These are phyloP conservation scores for Melanostoma scalare DNA, from an alignment of 2,888 invertebrate genomes.

Conservation along the genomic window DNA sequence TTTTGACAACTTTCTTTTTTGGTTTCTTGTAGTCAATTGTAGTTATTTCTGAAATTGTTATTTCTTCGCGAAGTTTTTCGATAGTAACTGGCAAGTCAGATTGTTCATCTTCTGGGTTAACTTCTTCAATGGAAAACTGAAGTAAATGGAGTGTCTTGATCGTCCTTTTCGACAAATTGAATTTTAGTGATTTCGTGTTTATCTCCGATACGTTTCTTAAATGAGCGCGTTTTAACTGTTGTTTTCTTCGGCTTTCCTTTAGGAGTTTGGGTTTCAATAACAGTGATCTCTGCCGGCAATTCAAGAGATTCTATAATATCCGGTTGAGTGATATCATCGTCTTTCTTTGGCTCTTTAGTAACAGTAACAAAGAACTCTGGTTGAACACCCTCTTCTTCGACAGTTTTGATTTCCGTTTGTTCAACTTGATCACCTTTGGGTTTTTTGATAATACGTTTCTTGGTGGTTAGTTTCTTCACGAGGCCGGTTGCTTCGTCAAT, in stretches of 20 bases:
- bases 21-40: constrained; percentile 79
- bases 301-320: constrained; percentile 76
- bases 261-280: constrained; percentile 77
- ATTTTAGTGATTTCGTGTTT: constrained; percentile 82
- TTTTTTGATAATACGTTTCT: constrained; percentile 81
- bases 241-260: constrained; percentile 79
- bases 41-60: constrained; percentile 77
- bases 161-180: constrained; percentile 79
- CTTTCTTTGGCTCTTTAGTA: constrained; percentile 75
- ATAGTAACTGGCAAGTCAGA: constrained; percentile 76
- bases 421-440: constrained; percentile 81
- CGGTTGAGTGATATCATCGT: constrained; percentile 26
- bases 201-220: constrained; percentile 80
- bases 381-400: constrained; percentile 81
- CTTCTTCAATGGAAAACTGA: constrained; percentile 78
- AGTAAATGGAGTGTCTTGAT: constrained; percentile 78
- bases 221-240: constrained; percentile 79
- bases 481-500: constrained; percentile 76
- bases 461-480: constrained; percentile 79
- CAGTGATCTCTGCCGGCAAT: constrained; percentile 79
- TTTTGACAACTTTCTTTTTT: constrained; percentile 80
- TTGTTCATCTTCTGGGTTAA: constrained; percentile 77
- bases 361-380: constrained; percentile 78
- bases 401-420: constrained; percentile 82
- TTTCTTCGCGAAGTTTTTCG: constrained; percentile 80